Base-by-base conservation (phyloP, 2,113 vertebrate species). In the Cinclus mexicanus region DNA sequence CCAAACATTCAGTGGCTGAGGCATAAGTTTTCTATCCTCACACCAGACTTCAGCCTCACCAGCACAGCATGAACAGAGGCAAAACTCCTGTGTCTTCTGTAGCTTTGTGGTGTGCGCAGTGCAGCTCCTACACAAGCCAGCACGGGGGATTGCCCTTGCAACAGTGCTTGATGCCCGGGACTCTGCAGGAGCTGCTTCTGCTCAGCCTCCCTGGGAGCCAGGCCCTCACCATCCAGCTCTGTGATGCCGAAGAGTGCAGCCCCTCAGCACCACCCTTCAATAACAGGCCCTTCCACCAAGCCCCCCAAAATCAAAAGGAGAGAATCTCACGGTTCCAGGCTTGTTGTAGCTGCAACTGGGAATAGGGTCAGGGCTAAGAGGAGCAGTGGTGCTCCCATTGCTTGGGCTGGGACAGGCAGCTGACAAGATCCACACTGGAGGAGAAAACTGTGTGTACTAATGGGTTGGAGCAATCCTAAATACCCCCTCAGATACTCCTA, bases 301-400 rank as follows among this genome's bases (percentile, higher is more conserved):
- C 17, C 63, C 63, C 86, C 59, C 22, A 0, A 89, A 94, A 96
- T 77, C 46, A 70, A 87, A 95, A 95, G 81, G 37, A 92, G 60
- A 82, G 29, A 59, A 52, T 82, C 96, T 97, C 91, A 97, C 90
- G 22, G 83, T 87, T 95, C 89, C 69, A 68, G 76, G 84, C 59
- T 90, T 75, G 78, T 93, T 68, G 87, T 75, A 82, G 94, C 74
- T 84, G 88, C 5, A 1, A 86, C 35, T 64, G 76, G 52, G 24
- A 93, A 85, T 13, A 97, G 82, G 65, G 65, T 74, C 81, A 96
- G 83, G 74, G 70, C 85, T 76, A 95, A 78, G 35, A 96, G 90
- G 82, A 96, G 63, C 37, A 65, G 42, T 75, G 85, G 28, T 65
- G 82, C 44, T 89, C 84, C 72, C 95, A 96, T 97, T 56, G 57